Percentiles rank a stretch among this genome's conserved stretches.
Conservation (phyloP, 2,888 invertebrate species). For the Opisthograptis luteolata region DNA sequence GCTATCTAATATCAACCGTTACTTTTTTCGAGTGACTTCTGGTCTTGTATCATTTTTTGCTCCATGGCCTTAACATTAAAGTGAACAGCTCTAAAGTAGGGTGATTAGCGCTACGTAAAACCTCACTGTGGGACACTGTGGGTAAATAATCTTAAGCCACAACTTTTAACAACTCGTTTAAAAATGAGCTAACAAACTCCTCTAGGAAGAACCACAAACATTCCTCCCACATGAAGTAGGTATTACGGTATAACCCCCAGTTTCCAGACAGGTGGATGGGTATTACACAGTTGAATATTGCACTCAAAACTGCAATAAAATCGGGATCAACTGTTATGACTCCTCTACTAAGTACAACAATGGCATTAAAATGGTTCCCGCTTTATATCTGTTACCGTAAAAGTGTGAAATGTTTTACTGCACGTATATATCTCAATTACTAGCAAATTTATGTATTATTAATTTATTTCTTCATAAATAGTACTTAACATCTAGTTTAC, state of each 20-base stretch:
- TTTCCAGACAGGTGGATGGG: constrained; percentile 42
- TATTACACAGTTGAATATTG: constrained; percentile 60
- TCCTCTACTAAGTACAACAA: constrained; percentile 70
- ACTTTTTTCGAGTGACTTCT: too few species aligned
- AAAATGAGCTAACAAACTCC: constrained; percentile 7
- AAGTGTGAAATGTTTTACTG: constrained; percentile 7
- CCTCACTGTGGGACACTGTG: too few species aligned
- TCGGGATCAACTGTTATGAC: constrained; percentile 77
- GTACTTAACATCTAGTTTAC: too few species aligned
- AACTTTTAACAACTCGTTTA: constrained; percentile 3
- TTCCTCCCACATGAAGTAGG: constrained; percentile 17
- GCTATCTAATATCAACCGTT: too few species aligned
- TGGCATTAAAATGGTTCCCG: constrained; percentile 60
- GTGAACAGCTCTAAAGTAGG: background rate
- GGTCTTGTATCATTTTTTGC: too few species aligned
- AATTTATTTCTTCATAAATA: too few species aligned
- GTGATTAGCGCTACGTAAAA: background rate
- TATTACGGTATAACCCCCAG: constrained; percentile 23
- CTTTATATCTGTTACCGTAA: constrained; percentile 42
- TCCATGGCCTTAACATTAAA: background rate
- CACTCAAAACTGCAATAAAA: constrained; percentile 74
- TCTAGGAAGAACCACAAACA: constrained; percentile 2
- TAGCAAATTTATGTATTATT: background rate
- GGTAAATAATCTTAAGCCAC: constrained; percentile 2
- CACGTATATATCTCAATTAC: background rate